Evolutionary conservation across 2,888 invertebrate species (phyloP).

Genomic region (Gymnoscelis rufifasciata): DNA sequence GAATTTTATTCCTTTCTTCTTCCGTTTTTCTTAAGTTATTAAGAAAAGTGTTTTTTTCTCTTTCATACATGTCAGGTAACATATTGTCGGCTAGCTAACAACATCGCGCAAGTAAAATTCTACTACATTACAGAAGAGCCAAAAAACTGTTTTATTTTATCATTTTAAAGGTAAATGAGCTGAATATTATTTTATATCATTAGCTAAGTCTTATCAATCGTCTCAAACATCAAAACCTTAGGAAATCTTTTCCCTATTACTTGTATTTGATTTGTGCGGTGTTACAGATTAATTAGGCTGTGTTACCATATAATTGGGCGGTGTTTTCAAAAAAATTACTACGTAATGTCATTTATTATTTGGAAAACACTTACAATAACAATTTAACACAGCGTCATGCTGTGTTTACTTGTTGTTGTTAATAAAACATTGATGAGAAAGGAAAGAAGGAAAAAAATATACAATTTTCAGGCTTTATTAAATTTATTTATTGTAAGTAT

Average conservation of each 20-base stretch:
- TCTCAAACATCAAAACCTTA: background rate
- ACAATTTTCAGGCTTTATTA: background rate
- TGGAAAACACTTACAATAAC: background rate
- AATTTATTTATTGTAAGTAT: background rate
- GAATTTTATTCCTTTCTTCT: constrained; percentile 3
- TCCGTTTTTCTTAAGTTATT: background rate
- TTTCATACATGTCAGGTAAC: background rate
- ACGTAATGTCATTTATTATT: background rate
- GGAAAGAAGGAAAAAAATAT: background rate
- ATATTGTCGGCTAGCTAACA: too few relatives aligned
- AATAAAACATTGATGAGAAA: background rate
- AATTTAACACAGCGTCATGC: background rate
- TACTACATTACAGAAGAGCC: too few relatives aligned
- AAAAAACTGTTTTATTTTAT: too few relatives aligned
- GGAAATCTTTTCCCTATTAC: background rate
- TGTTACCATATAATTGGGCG: background rate
- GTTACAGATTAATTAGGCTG: background rate
- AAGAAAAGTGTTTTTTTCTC: background rate
- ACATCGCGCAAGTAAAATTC: too few relatives aligned
- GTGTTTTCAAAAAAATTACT: background rate
- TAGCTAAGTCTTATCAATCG: background rate
- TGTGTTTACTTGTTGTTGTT: constrained; percentile 1
- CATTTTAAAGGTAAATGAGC: background rate
- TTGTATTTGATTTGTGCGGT: constrained; percentile 1
- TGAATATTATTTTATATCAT: background rate